Evolutionary conservation across 1,140 invertebrate species (phyloP), one percentile per base, ranked within the genome.

Genomic region (Muscidifurax raptorellus): DNA sequence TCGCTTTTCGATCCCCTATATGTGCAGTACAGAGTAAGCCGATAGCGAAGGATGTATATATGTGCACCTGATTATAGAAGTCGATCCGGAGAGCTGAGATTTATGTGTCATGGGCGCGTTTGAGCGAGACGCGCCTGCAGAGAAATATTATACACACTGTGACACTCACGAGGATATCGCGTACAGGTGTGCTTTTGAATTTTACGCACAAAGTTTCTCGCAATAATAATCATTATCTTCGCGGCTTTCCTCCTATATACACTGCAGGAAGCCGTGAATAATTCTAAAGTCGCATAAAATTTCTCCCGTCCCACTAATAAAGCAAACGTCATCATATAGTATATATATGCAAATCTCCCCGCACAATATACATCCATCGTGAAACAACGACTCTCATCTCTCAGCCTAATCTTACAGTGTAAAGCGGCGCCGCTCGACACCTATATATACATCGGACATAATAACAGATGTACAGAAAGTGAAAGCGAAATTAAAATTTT

Each of bases 271-370:
- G 44, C 44, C 15, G 15, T 18, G 4, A 59, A 59, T n/a, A 59
- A 59, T n/a, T 59, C 6, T 7, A n/a, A 47, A 12, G 44, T 47
- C n/a, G n/a, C 44, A 13, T 47, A 47, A 59, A 59, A 59, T 59
- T n/a, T 59, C 52, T 59, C 52, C n/a, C n/a, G 52, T 59, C 52
- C 52, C 52, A 59, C 52, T 59, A 59, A 59, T 59, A 59, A 59
- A 59, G 18, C 52, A 59, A 59, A 59, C 52, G n/a, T n/a, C n/a
- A n/a, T n/a, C n/a, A n/a, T n/a, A n/a, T n/a, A n/a, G n/a, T n/a
- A n/a, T n/a, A n/a, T n/a, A n/a, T 59, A 59, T 59, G 1, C 52
- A 59, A 59, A 59, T 59, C 18, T 59, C 22, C n/a, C n/a, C 22
- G 47, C 13, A 52, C 15, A 59, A 22, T 22, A n/a, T 59, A 2